These are phyloP conservation scores for Drosophila setosimentum DNA, from an alignment of 2,888 invertebrate species.

Conservation along the genomic window DNA sequence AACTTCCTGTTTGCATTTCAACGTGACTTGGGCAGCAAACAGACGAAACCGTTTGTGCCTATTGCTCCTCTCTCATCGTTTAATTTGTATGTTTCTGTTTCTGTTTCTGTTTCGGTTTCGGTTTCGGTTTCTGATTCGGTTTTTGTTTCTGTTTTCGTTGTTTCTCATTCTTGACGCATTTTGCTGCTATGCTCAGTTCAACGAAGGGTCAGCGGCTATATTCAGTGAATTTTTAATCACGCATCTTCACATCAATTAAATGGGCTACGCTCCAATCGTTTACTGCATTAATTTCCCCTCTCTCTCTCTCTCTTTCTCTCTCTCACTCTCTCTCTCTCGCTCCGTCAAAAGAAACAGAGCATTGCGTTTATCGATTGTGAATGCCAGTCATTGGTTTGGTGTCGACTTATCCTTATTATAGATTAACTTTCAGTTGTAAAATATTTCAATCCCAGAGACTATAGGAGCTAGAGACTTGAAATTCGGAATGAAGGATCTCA, in stretches of 20 bases:
- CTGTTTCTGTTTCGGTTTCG: conserved; percentile 1
- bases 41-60: conserved; percentile 46
- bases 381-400: not conserved
- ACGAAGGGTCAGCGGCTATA: conserved; percentile 26
- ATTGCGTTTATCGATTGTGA: not conserved
- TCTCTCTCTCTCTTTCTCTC: not conserved
- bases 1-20: conserved; percentile 71
- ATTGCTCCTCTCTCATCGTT: not conserved
- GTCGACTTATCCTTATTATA: not conserved
- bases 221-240: conserved; percentile 67
- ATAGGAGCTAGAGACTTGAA: not conserved
- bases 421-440: not conserved
- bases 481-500: not conserved
- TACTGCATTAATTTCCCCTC: not conserved
- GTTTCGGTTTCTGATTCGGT: not conserved
- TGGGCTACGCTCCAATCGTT: conserved; percentile 35
- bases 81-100: conserved; percentile 9
- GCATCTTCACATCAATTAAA: conserved; percentile 60
- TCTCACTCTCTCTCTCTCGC: rapidly evolving
- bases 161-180: conserved; percentile 3
- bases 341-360: not conserved
- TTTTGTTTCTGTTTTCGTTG: not conserved
- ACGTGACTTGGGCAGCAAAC: conserved; percentile 36
- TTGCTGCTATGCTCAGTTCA: conserved; percentile 15
- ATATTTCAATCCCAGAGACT: not conserved